phyloP scores from a whole-genome alignment of 2,797 vertebrate species.

The Dicrostonyx torquatus region DNA sequence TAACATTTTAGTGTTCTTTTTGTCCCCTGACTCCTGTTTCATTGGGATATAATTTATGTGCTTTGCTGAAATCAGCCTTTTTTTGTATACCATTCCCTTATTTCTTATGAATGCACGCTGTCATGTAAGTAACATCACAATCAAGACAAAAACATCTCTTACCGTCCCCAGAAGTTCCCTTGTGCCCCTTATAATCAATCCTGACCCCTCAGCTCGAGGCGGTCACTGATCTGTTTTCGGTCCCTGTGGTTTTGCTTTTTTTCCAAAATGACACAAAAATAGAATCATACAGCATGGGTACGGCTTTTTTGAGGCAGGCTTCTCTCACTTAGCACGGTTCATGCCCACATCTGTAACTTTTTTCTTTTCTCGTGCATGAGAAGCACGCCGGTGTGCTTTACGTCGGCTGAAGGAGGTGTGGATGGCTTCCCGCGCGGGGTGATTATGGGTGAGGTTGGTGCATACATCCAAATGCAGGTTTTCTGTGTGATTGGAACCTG shows the following conservation, averaged over 20 bases:
- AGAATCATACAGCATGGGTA: background rate
- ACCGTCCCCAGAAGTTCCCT: background rate
- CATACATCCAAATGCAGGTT: background rate
- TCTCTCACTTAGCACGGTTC: background rate
- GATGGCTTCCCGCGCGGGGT: background rate
- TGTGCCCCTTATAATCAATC: background rate
- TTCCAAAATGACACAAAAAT: background rate
- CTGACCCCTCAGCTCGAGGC: background rate
- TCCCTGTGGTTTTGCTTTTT: background rate
- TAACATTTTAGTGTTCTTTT: constrained; percentile 23
- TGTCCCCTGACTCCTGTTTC: background rate
- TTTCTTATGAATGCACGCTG: background rate
- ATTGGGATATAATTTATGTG: background rate
- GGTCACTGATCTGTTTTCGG: background rate
- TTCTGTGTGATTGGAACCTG: background rate
- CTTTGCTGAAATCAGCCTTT: background rate
- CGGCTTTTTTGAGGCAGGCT: background rate
- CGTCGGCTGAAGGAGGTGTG: background rate
- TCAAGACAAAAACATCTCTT: constrained; percentile 5
- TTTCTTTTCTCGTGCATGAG: background rate
- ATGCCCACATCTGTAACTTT: background rate
- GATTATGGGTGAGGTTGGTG: constrained; percentile 1
- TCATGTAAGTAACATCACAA: background rate
- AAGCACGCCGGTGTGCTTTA: background rate
- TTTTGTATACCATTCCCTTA: background rate